A percentile compares a stretch with the other conserved stretches of the same genome.
These are phyloP conservation scores for Liasis olivaceus DNA, from an alignment of 2,797 vertebrate genomes.

Conservation along the genomic window DNA sequence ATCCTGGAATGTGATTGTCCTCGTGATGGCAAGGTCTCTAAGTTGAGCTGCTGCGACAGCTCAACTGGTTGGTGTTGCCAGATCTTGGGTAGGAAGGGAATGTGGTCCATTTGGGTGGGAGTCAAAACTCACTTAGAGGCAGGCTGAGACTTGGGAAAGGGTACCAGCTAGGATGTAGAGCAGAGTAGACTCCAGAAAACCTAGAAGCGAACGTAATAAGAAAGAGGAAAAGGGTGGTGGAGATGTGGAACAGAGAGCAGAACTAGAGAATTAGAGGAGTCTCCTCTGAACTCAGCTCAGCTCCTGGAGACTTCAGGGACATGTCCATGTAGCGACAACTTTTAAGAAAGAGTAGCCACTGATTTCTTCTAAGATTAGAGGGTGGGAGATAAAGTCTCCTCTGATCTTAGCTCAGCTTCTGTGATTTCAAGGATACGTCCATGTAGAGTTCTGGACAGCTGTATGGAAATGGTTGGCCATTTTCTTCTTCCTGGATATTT, in stretches of 20 bases:
- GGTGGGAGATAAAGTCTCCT: not conserved
- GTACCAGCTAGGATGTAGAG: not conserved
- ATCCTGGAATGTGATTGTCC: not conserved
- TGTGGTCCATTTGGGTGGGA: not conserved
- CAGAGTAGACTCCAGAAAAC: not conserved
- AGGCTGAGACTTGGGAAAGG: not conserved
- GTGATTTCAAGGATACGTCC: not conserved
- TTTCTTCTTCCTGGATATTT: not conserved
- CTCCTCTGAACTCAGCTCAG: not conserved
- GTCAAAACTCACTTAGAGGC: not conserved
- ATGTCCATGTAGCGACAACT: not conserved
- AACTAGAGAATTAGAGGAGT: not conserved
- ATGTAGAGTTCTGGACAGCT: not conserved
- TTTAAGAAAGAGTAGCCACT: not conserved
- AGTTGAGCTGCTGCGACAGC: too few relatives aligned
- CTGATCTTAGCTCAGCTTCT: not conserved
- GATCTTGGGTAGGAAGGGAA: not conserved
- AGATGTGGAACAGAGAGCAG: not conserved
- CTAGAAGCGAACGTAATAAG: not conserved
- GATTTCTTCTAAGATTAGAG: not conserved
- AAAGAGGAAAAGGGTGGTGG: not conserved
- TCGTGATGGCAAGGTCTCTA: not conserved
- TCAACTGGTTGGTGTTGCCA: not conserved
- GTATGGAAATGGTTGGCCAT: not conserved
- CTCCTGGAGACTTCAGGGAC: not conserved